Base-by-base conservation (phyloP, 1,140 invertebrate genomes). In the Anadara kagoshimensis region DNA sequence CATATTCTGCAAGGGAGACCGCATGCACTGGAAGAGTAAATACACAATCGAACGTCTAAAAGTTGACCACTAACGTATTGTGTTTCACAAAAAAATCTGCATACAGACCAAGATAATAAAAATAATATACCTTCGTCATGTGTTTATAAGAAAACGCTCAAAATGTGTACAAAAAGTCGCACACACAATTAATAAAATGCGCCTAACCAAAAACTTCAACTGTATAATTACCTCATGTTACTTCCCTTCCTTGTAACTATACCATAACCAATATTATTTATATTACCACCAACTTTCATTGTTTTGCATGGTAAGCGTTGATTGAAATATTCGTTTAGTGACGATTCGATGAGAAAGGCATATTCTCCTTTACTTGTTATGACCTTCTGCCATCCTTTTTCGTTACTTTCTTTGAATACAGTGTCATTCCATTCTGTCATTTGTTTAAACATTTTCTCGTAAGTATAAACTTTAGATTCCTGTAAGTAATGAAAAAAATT, bases 231-330 rank as follows among this genome's bases (percentile, higher is more conserved):
- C 64, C 54, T 67, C 12, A 67, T 8, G 18, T 16, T 1, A 53
- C 62, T 70, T 44, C 88, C 87, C 79, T 85, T 88, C 18, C 86
- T 90, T 62, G 89, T 90, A 2, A 95, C 97, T 53, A 98, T 93
- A n/a, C 96, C 97, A 88, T 97, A 98, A 73, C 96, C 95, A 89
- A 97, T 96, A 16, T 94, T 93, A 86, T 98, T 96, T 69, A 98
- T 92, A 90, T 96, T 94, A 79, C 93, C 91, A 0, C 96, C 96
- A 51, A 98, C 89, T 69, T 85, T 96, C 94, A 98, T 96, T 4
- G 97, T 97, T 85, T 98, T 95, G 88, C 97, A 98, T 0, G 96
- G 97, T 81, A 95, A 92, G 70, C 95, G 90, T 83, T 96, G 95
- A 88, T 98, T 98, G 49, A 94, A 94, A 87, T 97, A 98, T 85